Evolutionary conservation across 1,140 invertebrate genomes (phyloP).

Genomic region (Melanaphis sacchari): DNA sequence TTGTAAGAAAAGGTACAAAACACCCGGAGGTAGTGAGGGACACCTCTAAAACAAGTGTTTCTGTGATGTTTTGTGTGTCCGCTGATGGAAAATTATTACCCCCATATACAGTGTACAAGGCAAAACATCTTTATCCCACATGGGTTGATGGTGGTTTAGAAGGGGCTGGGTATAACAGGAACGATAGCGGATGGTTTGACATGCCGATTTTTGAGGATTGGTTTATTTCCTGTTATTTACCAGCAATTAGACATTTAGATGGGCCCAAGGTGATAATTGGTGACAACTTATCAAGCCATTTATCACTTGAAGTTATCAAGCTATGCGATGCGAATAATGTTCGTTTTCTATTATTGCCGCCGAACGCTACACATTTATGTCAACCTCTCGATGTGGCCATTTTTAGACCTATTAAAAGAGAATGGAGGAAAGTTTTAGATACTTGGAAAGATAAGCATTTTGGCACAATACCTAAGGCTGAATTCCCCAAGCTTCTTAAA

Average conservation of each 20-base stretch:
- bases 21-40: constrained; percentile 41
- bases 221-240: neutral
- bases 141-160: constrained; percentile 60
- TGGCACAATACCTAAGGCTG: neutral
- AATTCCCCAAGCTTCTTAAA: no score
- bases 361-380: neutral
- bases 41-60: constrained; percentile 58
- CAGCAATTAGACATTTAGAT: neutral
- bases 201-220: neutral
- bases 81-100: constrained; percentile 59
- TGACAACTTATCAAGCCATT: neutral
- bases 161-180: constrained; percentile 59
- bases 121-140: constrained; percentile 59
- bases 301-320: neutral
- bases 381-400: neutral
- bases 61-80: constrained; percentile 61
- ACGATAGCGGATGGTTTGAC: neutral
- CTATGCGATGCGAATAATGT: neutral
- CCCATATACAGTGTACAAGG: constrained; percentile 60
- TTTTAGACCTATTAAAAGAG: neutral
- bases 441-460: neutral
- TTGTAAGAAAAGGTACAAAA: constrained; percentile 45
- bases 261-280: neutral
- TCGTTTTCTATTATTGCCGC: neutral
- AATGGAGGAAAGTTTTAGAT: neutral